phyloP scores from a whole-genome alignment of 92 coral and sea anemone species.

The Siderastrea siderea region DNA sequence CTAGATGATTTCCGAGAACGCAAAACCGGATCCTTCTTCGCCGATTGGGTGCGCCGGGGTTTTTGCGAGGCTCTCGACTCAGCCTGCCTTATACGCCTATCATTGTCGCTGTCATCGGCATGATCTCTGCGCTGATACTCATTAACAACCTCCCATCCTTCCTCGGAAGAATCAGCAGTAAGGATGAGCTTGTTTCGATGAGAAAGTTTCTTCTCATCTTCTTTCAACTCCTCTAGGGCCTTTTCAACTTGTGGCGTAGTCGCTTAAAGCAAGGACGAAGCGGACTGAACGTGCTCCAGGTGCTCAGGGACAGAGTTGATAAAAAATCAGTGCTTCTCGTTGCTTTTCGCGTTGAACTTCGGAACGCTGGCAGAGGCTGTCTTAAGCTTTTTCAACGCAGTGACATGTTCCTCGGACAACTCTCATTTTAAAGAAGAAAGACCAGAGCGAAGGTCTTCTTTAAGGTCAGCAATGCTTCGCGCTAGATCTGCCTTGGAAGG shows the following conservation, averaged over 20 bases:
- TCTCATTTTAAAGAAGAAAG: not conserved
- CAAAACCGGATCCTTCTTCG: not conserved
- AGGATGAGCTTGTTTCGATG: conserved; percentile 1
- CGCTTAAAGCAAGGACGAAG: not conserved
- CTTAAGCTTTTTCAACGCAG: not conserved
- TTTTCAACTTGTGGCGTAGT: not conserved
- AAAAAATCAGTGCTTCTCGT: not conserved
- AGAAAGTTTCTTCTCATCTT: conserved; percentile 2
- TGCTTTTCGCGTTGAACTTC: not conserved
- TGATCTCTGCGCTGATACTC: conserved; percentile 3
- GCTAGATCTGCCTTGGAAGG: not conserved
- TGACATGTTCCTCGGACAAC: not conserved
- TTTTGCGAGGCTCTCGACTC: not conserved
- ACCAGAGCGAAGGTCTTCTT: not conserved
- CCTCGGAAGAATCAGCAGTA: not conserved
- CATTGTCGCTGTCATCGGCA: conserved; percentile 4
- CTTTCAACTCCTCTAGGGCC: conserved; percentile 4
- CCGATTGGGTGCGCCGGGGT: not conserved
- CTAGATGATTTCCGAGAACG: not conserved
- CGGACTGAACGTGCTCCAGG: not conserved
- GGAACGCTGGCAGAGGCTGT: not conserved
- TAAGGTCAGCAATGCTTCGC: not conserved
- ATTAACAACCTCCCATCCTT: not conserved
- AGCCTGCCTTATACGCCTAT: not conserved
- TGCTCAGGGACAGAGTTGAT: not conserved